Evolutionary conservation across 2,888 invertebrate species (phyloP).

Genomic region (Himalopsyche anomala): DNA sequence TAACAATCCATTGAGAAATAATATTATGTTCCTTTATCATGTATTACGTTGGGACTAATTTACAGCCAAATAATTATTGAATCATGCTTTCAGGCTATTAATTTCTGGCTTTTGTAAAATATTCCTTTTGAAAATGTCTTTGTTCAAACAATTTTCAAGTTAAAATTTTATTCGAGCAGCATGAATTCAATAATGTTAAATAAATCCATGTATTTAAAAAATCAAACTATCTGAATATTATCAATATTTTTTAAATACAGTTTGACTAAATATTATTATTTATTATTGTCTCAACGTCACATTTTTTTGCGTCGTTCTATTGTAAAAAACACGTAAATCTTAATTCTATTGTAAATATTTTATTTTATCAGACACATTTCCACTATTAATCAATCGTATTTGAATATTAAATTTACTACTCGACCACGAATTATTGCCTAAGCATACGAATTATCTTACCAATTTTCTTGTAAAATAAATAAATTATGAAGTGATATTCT

Average conservation of each 20-base stretch:
- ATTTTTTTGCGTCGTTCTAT: background rate
- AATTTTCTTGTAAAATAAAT: constrained; percentile 38
- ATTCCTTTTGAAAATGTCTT: no score
- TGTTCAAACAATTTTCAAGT: no score
- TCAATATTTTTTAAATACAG: no score
- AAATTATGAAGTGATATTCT: constrained; percentile 43
- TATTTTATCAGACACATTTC: constrained; percentile 36
- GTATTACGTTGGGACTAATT: constrained; percentile 37
- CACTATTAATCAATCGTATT: constrained; percentile 40
- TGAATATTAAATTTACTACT: constrained; percentile 19
- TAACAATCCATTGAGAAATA: constrained; percentile 42
- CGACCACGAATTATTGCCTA: constrained; percentile 42
- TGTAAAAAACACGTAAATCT: constrained; percentile 35
- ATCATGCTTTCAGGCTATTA: background rate
- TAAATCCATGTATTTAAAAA: no score
- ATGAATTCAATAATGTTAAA: no score
- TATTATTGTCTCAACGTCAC: background rate
- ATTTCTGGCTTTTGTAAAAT: background rate
- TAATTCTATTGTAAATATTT: constrained; percentile 19
- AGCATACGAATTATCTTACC: constrained; percentile 10
- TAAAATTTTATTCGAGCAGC: no score
- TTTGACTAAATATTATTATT: no score
- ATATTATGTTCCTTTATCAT: constrained; percentile 37
- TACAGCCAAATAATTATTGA: constrained; percentile 22
- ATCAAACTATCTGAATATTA: no score